phyloP scores from a whole-genome alignment of 2,113 vertebrate species.

The Petrocephalus zakoni region DNA sequence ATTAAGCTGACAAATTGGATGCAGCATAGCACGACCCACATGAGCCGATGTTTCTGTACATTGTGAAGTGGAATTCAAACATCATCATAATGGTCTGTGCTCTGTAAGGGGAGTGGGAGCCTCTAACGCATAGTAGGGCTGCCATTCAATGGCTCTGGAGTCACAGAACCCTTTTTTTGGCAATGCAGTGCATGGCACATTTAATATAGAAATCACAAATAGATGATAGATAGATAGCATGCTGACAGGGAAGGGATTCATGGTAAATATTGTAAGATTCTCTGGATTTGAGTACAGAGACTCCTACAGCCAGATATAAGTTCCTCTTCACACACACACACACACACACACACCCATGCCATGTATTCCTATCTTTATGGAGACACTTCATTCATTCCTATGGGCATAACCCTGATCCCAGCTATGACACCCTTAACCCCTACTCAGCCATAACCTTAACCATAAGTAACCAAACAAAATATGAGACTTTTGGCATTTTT shows the following conservation, averaged over 20 bases:
- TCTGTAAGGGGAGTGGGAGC: not conserved
- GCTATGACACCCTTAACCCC: too few species aligned
- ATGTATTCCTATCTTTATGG: too few species aligned
- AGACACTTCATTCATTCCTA: too few species aligned
- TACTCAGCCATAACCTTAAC: too few species aligned
- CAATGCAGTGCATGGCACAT: not conserved
- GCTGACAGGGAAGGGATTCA: not conserved
- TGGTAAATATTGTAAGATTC: not conserved
- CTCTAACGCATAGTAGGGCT: not conserved
- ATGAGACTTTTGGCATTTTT: too few species aligned
- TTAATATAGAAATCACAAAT: not conserved
- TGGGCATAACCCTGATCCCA: too few species aligned
- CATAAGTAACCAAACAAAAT: too few species aligned
- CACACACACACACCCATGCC: too few species aligned
- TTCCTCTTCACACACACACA: not conserved
- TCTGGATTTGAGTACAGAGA: not conserved
- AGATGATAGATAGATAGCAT: not conserved
- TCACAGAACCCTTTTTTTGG: not conserved
- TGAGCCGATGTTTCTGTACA: not conserved
- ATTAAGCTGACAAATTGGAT: constrained; percentile 9
- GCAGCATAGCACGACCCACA: not conserved
- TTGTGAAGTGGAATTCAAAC: not conserved
- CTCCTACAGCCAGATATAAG: not conserved
- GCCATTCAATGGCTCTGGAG: not conserved
- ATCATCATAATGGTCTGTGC: not conserved